Evolutionary conservation across 1,140 invertebrate species (phyloP).

Genomic region (Monochamus saltuarius): DNA sequence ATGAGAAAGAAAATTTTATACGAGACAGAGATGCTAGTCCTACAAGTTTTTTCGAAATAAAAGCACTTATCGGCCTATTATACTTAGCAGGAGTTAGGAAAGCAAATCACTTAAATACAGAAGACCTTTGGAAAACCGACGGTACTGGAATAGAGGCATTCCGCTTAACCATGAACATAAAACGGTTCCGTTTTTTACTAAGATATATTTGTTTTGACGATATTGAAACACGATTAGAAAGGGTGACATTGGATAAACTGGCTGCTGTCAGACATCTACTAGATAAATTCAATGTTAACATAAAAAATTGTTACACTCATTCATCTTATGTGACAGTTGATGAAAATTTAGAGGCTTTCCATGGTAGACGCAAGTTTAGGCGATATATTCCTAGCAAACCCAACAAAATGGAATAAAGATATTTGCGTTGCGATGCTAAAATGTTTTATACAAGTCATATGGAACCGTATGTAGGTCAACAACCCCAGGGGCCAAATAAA

Average conservation of each 20-base stretch:
- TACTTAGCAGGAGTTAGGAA: not conserved
- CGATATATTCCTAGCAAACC: constrained; percentile 29
- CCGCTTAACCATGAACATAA: constrained; percentile 38
- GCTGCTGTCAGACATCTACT: not conserved
- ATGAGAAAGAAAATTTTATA: constrained; percentile 1
- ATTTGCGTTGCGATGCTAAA: constrained; percentile 27
- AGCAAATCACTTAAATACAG: not conserved
- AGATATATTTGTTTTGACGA: constrained; percentile 14
- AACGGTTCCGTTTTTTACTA: constrained; percentile 44
- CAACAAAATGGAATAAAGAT: constrained; percentile 33
- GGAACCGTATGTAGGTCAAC: constrained; percentile 29
- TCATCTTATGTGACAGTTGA: constrained; percentile 17
- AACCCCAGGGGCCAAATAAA: constrained; percentile 19
- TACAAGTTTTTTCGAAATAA: not conserved
- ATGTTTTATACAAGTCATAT: constrained; percentile 27
- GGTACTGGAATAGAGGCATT: constrained; percentile 44
- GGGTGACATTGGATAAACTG: constrained; percentile 38
- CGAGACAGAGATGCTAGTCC: constrained; percentile 23
- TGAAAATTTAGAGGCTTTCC: constrained; percentile 29
- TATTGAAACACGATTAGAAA: constrained; percentile 30
- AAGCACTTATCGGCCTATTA: not conserved
- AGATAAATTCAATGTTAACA: not conserved
- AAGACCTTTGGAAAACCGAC: constrained; percentile 36
- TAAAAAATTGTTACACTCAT: constrained; percentile 27
- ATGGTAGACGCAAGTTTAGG: constrained; percentile 28